Evolutionary conservation across 1,140 invertebrate species (phyloP).

Genomic region (Acyrthosiphon pisum): DNA sequence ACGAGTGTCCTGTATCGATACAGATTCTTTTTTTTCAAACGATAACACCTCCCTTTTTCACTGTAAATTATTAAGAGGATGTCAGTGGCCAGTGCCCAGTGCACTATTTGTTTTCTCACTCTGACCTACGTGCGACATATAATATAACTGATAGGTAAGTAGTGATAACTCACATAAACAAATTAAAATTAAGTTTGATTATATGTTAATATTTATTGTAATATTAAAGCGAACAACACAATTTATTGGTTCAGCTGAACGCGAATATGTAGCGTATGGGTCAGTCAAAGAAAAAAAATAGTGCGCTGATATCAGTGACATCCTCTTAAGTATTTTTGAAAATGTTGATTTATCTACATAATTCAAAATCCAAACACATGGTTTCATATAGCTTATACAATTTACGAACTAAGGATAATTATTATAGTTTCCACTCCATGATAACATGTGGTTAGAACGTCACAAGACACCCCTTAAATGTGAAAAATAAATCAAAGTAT

Average conservation of each 20-base stretch:
- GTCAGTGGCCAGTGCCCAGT: neutral
- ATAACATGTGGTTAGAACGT: no score
- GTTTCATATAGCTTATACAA: no score
- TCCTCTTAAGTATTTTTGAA: no score
- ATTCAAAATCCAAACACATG: no score
- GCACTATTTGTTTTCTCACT: neutral
- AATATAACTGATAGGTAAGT: neutral
- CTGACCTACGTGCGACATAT: neutral
- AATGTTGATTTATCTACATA: no score
- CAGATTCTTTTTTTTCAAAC: neutral
- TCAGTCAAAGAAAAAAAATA: neutral
- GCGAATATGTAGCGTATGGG: neutral
- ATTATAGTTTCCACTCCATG: no score
- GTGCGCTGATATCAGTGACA: no score
- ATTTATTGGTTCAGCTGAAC: neutral
- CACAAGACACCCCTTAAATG: no score
- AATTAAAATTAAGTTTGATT: no score
- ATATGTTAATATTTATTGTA: no score
- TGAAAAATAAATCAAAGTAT: no score
- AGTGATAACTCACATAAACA: neutral
- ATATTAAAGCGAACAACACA: neutral
- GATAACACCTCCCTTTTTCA: neutral
- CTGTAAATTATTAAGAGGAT: neutral
- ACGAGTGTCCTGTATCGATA: neutral
- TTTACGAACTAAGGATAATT: no score